phyloP scores from a whole-genome alignment of 2,888 invertebrate species.

The Stenchaetothrips biformis region DNA sequence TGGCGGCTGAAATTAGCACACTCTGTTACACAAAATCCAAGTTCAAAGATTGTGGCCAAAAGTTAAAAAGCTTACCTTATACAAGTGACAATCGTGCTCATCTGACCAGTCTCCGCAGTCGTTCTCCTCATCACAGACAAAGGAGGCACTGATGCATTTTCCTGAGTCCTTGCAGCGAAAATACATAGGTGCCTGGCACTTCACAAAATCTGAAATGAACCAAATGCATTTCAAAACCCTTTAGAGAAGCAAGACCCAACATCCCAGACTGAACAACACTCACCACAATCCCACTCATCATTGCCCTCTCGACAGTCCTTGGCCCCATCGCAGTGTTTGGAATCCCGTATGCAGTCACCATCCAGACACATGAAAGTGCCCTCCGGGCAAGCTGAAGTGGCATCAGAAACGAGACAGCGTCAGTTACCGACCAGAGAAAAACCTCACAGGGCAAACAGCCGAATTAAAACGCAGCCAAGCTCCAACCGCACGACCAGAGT shows the following conservation, averaged over 20 bases:
- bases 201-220: conserved; percentile 24
- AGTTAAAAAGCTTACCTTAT: not conserved
- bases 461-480: not conserved
- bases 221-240: not conserved
- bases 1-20: not conserved
- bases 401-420: not conserved
- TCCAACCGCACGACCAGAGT: no score
- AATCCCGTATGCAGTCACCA: conserved; percentile 23
- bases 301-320: conserved; percentile 32
- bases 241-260: no score
- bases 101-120: conserved; percentile 48
- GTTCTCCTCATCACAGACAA: conserved; percentile 46
- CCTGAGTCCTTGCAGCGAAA: conserved; percentile 44
- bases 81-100: conserved; percentile 43
- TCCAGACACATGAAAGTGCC: conserved; percentile 31
- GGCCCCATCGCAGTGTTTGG: conserved; percentile 30
- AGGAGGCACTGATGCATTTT: conserved; percentile 43
- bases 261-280: not conserved
- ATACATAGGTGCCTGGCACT: conserved; percentile 28
- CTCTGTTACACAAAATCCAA: not conserved
- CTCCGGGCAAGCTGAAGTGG: conserved; percentile 25
- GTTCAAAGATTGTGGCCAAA: not conserved
- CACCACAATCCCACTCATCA: conserved; percentile 33
- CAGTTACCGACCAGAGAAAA: no score
- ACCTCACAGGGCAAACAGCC: not conserved